phyloP scores from a whole-genome alignment of 2,113 vertebrate species.

The Lipophrys pholis region DNA sequence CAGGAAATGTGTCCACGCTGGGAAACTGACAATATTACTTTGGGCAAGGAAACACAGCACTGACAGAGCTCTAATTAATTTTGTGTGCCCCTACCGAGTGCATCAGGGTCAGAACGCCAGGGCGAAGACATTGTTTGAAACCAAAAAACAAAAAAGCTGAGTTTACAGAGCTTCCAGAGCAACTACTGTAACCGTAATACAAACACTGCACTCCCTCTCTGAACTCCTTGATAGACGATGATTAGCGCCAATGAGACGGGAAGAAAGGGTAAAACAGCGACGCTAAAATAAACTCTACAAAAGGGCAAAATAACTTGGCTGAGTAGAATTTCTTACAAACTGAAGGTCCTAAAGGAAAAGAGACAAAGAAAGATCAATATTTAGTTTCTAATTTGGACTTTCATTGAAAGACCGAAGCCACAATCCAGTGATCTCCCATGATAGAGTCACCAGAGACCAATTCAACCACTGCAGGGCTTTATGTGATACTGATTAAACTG shows the following conservation, averaged over 20 bases:
- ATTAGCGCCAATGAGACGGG: neutral
- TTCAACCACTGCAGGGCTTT: neutral
- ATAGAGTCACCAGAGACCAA: slow-evolving; percentile 13
- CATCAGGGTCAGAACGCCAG: neutral
- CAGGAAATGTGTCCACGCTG: neutral
- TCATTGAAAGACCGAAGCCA: slow-evolving; percentile 21
- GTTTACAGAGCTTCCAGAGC: neutral
- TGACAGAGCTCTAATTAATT: neutral
- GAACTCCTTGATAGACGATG: neutral
- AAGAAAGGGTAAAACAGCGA: neutral
- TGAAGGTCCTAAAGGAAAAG: neutral
- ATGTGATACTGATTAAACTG: neutral
- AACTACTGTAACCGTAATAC: neutral
- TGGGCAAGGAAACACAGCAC: neutral
- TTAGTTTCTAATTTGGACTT: slow-evolving; percentile 39
- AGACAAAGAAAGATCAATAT: slow-evolving; percentile 23
- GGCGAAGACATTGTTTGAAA: neutral
- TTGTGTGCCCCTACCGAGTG: neutral
- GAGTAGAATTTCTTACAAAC: neutral
- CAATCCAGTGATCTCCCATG: slow-evolving; percentile 9
- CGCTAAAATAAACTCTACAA: neutral
- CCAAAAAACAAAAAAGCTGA: neutral
- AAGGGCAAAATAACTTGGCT: neutral
- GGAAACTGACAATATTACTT: slow-evolving; percentile 23
- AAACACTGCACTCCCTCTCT: neutral